Evolutionary conservation across 2,888 invertebrate genomes (phyloP).

Genomic region (Erebia aethiops): DNA sequence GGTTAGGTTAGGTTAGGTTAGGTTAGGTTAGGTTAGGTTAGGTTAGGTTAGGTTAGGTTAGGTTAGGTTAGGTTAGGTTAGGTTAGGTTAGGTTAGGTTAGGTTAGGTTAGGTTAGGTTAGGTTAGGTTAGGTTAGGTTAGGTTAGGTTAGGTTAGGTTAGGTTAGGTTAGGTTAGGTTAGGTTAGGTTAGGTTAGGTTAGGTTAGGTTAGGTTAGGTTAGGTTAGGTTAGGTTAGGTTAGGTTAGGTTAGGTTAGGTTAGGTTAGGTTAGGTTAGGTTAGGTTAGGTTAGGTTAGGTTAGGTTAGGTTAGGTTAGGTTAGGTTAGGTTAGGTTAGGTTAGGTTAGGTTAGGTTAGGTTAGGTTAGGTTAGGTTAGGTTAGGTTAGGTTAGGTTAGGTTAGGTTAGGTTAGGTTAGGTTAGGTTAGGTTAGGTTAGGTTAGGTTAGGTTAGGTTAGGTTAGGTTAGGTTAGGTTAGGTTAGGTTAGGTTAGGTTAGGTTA

Average conservation of each 20-base stretch:
- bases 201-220: too few species aligned
- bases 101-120: conserved; percentile 44
- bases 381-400: not conserved
- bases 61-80: conserved; percentile 48
- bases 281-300: too few species aligned
- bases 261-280: too few species aligned
- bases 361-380: too few species aligned
- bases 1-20: conserved; percentile 27
- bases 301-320: too few species aligned
- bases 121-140: conserved; percentile 41
- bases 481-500: conserved; percentile 48
- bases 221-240: too few species aligned
- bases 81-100: conserved; percentile 42
- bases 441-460: not conserved
- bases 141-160: too few species aligned
- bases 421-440: not conserved
- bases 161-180: too few species aligned
- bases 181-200: too few species aligned
- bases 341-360: too few species aligned
- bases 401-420: not conserved
- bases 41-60: conserved; percentile 45
- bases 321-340: too few species aligned
- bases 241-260: too few species aligned
- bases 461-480: conserved; percentile 43
- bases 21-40: conserved; percentile 29